Evolutionary conservation across 2,113 vertebrate species (phyloP).

Genomic region (Machaerirhynchus nigripectus): DNA sequence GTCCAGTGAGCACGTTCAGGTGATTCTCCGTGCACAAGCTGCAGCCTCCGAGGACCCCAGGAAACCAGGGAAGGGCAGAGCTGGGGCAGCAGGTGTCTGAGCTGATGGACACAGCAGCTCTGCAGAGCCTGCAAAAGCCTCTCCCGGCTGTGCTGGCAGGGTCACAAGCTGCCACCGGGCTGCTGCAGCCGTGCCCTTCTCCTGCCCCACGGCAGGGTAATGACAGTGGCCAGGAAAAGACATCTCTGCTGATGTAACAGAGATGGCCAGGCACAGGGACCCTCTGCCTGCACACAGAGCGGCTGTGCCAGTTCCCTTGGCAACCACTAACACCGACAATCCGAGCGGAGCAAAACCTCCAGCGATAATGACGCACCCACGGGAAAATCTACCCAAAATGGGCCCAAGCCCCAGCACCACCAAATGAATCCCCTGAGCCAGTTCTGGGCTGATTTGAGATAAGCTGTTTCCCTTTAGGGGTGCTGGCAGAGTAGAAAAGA

Average conservation of each 20-base stretch:
- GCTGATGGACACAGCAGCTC: not conserved
- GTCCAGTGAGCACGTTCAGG: not conserved
- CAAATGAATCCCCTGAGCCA: not conserved
- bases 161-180: not conserved
- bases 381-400: not conserved
- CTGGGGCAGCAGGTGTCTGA: not conserved
- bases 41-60: not conserved
- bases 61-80: not conserved
- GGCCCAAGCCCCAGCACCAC: not conserved
- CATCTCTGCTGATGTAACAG: not conserved
- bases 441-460: not conserved
- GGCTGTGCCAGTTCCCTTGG: slow-evolving; percentile 21
- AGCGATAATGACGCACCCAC: not conserved
- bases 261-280: not conserved
- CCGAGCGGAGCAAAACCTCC: not conserved
- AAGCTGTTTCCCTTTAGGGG: not conserved
- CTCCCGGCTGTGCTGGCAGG: not conserved
- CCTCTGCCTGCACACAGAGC: not conserved
- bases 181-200: not conserved
- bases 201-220: not conserved
- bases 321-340: not conserved
- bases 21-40: not conserved
- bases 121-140: not conserved
- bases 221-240: not conserved
- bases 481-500: not conserved